A percentile compares a stretch with the other conserved stretches of the same genome.
These are phyloP conservation scores for Cotesia typhae DNA, from an alignment of 1,140 invertebrate species.

Conservation along the genomic window DNA sequence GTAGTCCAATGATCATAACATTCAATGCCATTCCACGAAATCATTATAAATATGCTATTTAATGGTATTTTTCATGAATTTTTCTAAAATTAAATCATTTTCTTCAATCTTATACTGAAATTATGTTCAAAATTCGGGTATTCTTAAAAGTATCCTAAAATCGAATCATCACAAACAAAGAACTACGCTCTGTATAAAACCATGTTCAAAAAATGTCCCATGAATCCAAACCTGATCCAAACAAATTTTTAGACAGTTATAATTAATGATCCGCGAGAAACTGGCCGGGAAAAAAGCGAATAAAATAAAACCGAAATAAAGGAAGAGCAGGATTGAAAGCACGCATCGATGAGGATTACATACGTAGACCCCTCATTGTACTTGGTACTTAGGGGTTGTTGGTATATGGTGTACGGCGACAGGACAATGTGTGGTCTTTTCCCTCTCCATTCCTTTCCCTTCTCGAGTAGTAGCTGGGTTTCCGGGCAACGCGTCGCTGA, in stretches of 20 bases:
- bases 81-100: too few species aligned
- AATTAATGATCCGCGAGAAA: not conserved
- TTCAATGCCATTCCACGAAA: too few species aligned
- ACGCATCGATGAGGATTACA: constrained; percentile 44
- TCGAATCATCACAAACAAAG: too few species aligned
- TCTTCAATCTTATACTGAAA: too few species aligned
- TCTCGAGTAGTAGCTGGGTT: constrained; percentile 2
- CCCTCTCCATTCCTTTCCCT: constrained; percentile 15
- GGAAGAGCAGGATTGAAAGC: constrained; percentile 40
- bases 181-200: too few species aligned
- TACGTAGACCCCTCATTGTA: constrained; percentile 31
- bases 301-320: not conserved
- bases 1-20: too few species aligned
- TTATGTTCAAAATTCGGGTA: too few species aligned
- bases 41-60: too few species aligned
- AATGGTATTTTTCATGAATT: too few species aligned
- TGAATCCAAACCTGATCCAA: too few species aligned
- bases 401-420: constrained; percentile 1
- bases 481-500: constrained; percentile 33
- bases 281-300: not conserved
- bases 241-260: too few species aligned
- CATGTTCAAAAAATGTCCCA: not conserved
- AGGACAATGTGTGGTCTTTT: constrained; percentile 28
- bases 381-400: not conserved
- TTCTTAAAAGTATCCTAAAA: too few species aligned